Conservation (phyloP, 2,888 invertebrate genomes). For the Pterostichus madidus region DNA sequence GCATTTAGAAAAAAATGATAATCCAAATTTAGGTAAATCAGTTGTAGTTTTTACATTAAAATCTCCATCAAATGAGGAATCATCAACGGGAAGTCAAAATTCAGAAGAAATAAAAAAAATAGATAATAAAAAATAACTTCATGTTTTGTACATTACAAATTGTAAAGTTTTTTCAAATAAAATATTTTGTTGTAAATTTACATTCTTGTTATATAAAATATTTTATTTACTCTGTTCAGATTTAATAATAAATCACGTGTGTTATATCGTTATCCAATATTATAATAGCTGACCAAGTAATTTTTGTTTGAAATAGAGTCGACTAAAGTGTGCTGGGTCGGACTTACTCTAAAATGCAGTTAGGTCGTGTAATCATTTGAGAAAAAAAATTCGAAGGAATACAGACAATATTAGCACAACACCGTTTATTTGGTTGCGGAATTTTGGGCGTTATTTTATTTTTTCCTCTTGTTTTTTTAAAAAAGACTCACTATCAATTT, state of each 20-base stretch:
- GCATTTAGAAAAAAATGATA: conserved; percentile 86
- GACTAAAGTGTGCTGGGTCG: conserved; percentile 21
- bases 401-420: not conserved
- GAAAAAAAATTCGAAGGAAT: not conserved
- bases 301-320: conserved; percentile 21
- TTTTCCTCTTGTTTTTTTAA: too few species aligned
- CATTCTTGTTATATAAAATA: not conserved
- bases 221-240: not conserved
- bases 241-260: not conserved
- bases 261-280: conserved; percentile 3
- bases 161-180: conserved; percentile 31
- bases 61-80: conserved; percentile 80
- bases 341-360: not conserved
- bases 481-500: too few species aligned
- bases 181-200: not conserved
- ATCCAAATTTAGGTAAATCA: conserved; percentile 85
- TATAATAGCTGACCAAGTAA: conserved; percentile 2
- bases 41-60: conserved; percentile 92
- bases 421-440: not conserved
- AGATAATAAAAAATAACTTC: conserved; percentile 25
- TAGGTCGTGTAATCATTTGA: not conserved
- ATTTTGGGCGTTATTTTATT: not conserved
- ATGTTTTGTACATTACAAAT: conserved; percentile 11
- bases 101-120: conserved; percentile 48
- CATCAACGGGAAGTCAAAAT: conserved; percentile 69